A percentile compares a stretch with the other conserved stretches of the same genome.
Conservation (phyloP, 2,888 invertebrate species). For the Thecocarcelia acutangulata region DNA sequence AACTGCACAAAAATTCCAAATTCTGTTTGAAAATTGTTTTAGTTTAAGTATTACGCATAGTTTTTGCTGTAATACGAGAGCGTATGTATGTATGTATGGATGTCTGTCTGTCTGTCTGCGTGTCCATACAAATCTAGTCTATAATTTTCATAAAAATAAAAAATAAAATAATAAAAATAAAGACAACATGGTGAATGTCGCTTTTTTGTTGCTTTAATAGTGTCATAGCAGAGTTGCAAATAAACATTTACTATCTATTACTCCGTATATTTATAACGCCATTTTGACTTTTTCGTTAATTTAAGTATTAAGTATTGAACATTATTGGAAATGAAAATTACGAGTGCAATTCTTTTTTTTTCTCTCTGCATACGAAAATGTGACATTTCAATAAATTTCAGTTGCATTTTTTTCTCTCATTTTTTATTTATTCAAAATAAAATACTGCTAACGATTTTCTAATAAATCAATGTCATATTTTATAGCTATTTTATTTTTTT, state of each 20-base stretch:
- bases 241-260: slow-evolving; percentile 42
- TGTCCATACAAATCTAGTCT: slow-evolving; percentile 19
- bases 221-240: slow-evolving; percentile 34
- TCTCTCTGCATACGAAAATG: slow-evolving; percentile 30
- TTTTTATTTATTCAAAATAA: slow-evolving; percentile 13
- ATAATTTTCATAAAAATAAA: slow-evolving; percentile 26
- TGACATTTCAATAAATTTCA: slow-evolving; percentile 59
- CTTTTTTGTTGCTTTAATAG: slow-evolving; percentile 48
- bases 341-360: slow-evolving; percentile 12
- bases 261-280: slow-evolving; percentile 58
- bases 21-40: slow-evolving; percentile 49
- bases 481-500: slow-evolving; percentile 19
- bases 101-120: neutral
- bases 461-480: slow-evolving; percentile 64
- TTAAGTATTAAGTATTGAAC: slow-evolving; percentile 31
- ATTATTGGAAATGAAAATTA: slow-evolving; percentile 50
- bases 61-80: slow-evolving; percentile 33
- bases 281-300: slow-evolving; percentile 61
- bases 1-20: slow-evolving; percentile 24
- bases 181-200: slow-evolving; percentile 68
- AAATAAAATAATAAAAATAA: slow-evolving; percentile 16
- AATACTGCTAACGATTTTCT: slow-evolving; percentile 35
- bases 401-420: slow-evolving; percentile 32
- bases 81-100: neutral
- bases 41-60: slow-evolving; percentile 65